Evolutionary conservation across 2,797 vertebrate genomes (phyloP).

Genomic region (Melanotaenia boesemani): DNA sequence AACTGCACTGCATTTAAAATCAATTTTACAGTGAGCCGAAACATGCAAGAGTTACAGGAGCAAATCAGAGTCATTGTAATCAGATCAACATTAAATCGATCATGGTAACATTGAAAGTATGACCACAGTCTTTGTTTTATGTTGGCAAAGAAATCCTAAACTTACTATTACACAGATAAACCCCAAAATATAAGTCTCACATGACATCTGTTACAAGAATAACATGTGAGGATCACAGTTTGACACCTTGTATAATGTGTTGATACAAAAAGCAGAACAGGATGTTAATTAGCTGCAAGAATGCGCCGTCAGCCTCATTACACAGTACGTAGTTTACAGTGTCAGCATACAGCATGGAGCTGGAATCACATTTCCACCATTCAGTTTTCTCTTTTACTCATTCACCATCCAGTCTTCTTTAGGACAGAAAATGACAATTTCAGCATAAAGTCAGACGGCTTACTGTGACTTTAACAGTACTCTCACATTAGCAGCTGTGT

Average conservation of each 20-base stretch:
- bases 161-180: background rate
- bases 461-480: conserved; percentile 20
- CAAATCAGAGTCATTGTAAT: background rate
- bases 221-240: background rate
- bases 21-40: background rate
- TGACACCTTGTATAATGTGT: conserved; percentile 10
- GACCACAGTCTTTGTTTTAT: background rate
- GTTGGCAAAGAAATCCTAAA: background rate
- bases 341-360: background rate
- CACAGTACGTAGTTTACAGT: conserved; percentile 13
- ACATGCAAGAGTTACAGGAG: background rate
- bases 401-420: conserved; percentile 7
- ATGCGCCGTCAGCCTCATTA: conserved; percentile 35
- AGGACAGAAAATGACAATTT: conserved; percentile 39
- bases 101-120: background rate
- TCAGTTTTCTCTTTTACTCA: conserved; percentile 9
- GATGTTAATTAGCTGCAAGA: conserved; percentile 9
- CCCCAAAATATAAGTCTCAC: too few relatives aligned
- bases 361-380: conserved; percentile 14
- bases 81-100: background rate
- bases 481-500: conserved; percentile 44
- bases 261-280: background rate
- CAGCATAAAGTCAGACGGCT: conserved; percentile 34
- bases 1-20: background rate
- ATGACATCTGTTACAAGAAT: background rate